A percentile compares a stretch with the other conserved stretches of the same genome.
Evolutionary conservation across 2,797 vertebrate genomes (phyloP).

Genomic region (Scomberomorus guttatus): DNA sequence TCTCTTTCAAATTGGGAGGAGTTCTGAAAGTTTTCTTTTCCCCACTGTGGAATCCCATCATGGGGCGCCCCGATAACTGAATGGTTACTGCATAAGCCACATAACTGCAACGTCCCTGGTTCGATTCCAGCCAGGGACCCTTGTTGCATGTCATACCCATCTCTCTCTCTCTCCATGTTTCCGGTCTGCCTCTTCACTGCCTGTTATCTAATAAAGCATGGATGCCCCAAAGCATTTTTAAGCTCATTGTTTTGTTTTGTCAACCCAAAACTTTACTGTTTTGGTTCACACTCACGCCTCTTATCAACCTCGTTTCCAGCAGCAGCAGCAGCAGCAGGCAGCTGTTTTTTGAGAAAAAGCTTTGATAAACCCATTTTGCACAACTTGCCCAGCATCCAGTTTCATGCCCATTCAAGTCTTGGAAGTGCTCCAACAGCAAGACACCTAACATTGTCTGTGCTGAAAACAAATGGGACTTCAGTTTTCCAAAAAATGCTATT

Average conservation of each 20-base stretch:
- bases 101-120: no score
- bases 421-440: background rate
- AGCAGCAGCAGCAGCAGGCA: background rate
- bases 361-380: background rate
- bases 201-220: no score
- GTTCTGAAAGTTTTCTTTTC: background rate
- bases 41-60: background rate
- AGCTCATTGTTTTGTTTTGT: no score
- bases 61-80: no score
- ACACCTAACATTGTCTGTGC: background rate
- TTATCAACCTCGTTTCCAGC: background rate
- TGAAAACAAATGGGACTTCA: background rate
- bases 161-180: no score
- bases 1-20: no score
- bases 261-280: background rate
- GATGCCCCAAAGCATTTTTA: no score
- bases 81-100: no score
- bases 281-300: background rate
- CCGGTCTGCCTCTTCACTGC: no score
- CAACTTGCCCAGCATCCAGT: background rate
- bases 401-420: background rate
- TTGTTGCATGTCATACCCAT: no score
- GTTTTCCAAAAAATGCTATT: background rate
- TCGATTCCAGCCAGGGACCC: no score
- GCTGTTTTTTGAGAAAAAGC: background rate